Evolutionary conservation across 2,888 invertebrate genomes (phyloP).

Genomic region (Opisthograptis luteolata): DNA sequence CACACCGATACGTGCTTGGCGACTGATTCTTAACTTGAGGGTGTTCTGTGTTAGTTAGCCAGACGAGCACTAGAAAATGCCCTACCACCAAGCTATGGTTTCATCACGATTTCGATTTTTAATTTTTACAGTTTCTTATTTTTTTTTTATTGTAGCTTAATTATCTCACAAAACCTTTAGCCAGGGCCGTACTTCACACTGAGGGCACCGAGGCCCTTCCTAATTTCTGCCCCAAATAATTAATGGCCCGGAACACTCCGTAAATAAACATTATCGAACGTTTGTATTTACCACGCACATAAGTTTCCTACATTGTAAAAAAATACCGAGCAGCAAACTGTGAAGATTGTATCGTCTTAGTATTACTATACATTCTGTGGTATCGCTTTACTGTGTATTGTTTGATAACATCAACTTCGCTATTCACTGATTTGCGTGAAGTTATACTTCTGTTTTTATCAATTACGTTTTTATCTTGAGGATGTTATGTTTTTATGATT

Average conservation of each 20-base stretch:
- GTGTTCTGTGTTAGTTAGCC: no score
- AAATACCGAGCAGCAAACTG: slow-evolving; percentile 21
- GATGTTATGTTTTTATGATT: slow-evolving; percentile 25
- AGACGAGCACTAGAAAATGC: no score
- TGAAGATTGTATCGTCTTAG: slow-evolving; percentile 29
- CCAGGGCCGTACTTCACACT: slow-evolving; percentile 11
- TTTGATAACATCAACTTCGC: slow-evolving; percentile 30
- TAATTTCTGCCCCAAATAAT: slow-evolving; percentile 22
- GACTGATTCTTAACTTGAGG: no score
- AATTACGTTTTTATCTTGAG: slow-evolving; percentile 23
- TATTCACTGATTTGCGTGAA: slow-evolving; percentile 28
- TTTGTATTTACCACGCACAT: slow-evolving; percentile 22
- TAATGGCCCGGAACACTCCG: slow-evolving; percentile 27
- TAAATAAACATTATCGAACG: slow-evolving; percentile 18
- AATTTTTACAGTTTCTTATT: no score
- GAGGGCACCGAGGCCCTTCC: slow-evolving; percentile 14
- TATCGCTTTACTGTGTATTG: slow-evolving; percentile 20
- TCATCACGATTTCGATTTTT: no score
- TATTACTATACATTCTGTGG: no score
- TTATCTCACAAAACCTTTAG: background rate
- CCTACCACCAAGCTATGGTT: no score
- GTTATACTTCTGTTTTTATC: slow-evolving; percentile 26
- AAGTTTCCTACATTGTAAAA: slow-evolving; percentile 29
- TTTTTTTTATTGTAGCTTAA: no score
- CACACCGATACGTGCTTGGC: no score